Conservation (phyloP, 2,797 vertebrate species). For the Sphaeramia orbicularis region DNA sequence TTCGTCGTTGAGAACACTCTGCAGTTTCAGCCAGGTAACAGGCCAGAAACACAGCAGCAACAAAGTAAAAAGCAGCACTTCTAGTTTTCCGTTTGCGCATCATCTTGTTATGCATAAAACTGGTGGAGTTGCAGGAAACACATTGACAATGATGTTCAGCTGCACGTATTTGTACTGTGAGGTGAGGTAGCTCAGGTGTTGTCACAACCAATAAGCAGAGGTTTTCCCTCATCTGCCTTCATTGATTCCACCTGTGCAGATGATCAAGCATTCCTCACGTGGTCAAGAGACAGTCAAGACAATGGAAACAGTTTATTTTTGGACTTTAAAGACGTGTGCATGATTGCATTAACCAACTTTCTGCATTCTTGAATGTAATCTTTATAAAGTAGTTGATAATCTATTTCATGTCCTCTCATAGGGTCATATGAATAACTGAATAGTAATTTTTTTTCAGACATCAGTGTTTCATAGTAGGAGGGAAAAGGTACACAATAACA, state of each 20-base stretch:
- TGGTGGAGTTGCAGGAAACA: neutral
- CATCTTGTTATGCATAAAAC: neutral
- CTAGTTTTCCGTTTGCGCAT: too few species aligned
- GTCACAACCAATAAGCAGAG: slow-evolving; percentile 33
- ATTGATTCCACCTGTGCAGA: slow-evolving; percentile 44
- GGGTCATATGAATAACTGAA: too few species aligned
- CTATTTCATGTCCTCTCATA: too few species aligned
- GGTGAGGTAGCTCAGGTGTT: neutral
- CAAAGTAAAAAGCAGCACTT: neutral
- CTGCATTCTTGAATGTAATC: too few species aligned
- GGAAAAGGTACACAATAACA: too few species aligned
- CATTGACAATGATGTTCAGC: accelerated
- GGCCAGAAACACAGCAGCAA: slow-evolving; percentile 15
- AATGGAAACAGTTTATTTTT: too few species aligned
- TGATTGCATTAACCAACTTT: too few species aligned
- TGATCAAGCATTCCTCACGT: neutral
- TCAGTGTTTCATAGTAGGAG: too few species aligned
- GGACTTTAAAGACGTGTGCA: neutral
- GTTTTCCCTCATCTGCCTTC: neutral
- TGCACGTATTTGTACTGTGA: neutral
- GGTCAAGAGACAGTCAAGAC: neutral
- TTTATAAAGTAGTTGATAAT: too few species aligned
- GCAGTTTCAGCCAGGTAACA: slow-evolving; percentile 31
- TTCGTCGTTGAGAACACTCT: slow-evolving; percentile 44
- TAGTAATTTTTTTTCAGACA: too few species aligned